phyloP scores from a whole-genome alignment of 1,140 invertebrate genomes.

The Macrobrachium rosenbergii region DNA sequence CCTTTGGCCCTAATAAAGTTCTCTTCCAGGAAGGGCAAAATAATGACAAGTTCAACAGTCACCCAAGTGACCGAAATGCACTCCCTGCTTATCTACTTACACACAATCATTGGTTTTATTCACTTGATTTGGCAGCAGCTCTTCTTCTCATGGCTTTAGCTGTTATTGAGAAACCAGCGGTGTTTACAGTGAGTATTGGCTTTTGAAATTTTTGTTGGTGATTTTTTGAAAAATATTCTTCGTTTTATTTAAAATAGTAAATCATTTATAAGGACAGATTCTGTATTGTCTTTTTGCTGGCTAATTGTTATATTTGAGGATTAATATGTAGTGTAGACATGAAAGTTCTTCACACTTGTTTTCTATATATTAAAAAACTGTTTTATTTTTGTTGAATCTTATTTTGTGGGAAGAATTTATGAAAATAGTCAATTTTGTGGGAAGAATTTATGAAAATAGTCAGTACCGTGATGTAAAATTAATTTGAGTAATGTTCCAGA shows the following conservation, averaged over 20 bases:
- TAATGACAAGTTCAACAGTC: conserved; percentile 93
- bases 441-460: too few species aligned
- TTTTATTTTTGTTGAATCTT: too few species aligned
- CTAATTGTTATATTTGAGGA: too few species aligned
- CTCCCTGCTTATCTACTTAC: conserved; percentile 89
- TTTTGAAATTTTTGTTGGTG: too few species aligned
- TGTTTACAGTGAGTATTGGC: conserved; percentile 70
- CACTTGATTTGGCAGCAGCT: conserved; percentile 84
- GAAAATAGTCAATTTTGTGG: too few species aligned
- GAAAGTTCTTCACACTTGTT: too few species aligned
- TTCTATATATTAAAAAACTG: too few species aligned
- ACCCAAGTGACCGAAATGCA: conserved; percentile 85
- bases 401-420: too few species aligned
- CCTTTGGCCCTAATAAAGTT: conserved; percentile 8
- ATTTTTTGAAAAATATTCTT: not conserved
- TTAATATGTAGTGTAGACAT: too few species aligned
- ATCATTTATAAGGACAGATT: not conserved
- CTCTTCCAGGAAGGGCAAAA: conserved; percentile 85
- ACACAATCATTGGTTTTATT: conserved; percentile 90
- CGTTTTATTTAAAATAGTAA: conserved; percentile 46
- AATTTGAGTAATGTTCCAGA: too few species aligned
- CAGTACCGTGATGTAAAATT: too few species aligned
- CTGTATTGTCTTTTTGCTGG: not conserved
- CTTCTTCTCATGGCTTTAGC: conserved; percentile 84
- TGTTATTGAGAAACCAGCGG: conserved; percentile 85